phyloP scores from a whole-genome alignment of 2,888 invertebrate species.

The Stenodera caucasica region DNA sequence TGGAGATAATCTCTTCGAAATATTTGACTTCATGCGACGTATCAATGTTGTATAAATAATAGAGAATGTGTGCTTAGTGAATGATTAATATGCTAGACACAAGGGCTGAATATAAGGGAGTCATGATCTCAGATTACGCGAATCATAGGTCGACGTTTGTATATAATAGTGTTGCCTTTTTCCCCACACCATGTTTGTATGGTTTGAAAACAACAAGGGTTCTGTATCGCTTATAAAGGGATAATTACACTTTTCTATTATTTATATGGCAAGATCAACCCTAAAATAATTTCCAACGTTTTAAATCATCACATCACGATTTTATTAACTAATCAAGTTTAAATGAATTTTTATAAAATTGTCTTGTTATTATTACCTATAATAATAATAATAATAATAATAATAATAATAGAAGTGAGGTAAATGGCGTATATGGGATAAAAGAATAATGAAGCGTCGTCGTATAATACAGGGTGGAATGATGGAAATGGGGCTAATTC shows the following conservation, averaged over 20 bases:
- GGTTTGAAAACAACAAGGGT: constrained; percentile 45
- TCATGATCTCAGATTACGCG: constrained; percentile 49
- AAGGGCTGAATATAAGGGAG: constrained; percentile 36
- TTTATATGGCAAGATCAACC: constrained; percentile 37
- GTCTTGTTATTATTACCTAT: neutral
- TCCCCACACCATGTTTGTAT: constrained; percentile 42
- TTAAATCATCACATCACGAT: neutral
- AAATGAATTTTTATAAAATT: too few relatives aligned
- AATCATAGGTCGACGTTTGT: constrained; percentile 50
- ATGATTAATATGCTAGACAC: constrained; percentile 44
- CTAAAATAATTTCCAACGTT: constrained; percentile 6
- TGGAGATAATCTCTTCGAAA: constrained; percentile 37
- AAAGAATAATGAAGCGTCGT: constrained; percentile 40
- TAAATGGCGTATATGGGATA: constrained; percentile 19
- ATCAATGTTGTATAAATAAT: constrained; percentile 42
- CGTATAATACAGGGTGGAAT: constrained; percentile 23
- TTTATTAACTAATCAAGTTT: neutral
- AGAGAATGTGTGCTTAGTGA: constrained; percentile 40
- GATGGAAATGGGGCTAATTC: constrained; percentile 38
- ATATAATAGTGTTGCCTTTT: constrained; percentile 32
- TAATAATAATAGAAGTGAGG: too few relatives aligned
- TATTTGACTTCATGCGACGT: constrained; percentile 43
- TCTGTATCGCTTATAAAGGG: constrained; percentile 48
- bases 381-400: too few relatives aligned
- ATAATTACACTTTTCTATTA: constrained; percentile 53